Evolutionary conservation across 1,140 invertebrate genomes (phyloP), one percentile per base, ranked within the genome.

Genomic region (Ceratosolen solmsi): DNA sequence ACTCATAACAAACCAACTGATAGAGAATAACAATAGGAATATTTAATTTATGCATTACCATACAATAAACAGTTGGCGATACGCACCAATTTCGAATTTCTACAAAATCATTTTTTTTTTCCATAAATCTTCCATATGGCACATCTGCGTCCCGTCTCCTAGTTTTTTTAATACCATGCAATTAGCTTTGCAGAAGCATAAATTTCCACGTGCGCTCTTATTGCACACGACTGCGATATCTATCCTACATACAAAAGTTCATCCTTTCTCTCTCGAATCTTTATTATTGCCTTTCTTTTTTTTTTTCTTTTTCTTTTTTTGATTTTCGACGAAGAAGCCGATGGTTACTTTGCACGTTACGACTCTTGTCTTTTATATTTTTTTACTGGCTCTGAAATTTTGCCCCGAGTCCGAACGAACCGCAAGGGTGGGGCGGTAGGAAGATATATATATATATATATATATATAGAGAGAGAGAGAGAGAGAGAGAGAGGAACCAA

Each of bases 341-440:
- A 74, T 79, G 63, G 80, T 87, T 84, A 84, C 84, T 85, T 86
- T 77, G 78, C 82, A 79, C 82, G 56, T 86, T 87, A 87, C 84
- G 85, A 86, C 76, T 81, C 70, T 68, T 22, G 17, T 68, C 46
- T 74, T 82, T 80, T 78, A 80, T 84, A 80, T 83, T 82, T 84
- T 85, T 84, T 73, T 49, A 4, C 70, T 41, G 20, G 54, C 73
- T 68, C 49, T 15, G 33, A 80, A 82, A 73, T 74, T 84, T 84
- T 8, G 79, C 84, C 82, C 33, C 25, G 77, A 22, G 68, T 41
- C 77, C 79, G 63, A 75, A 56, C 58, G 17, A 74, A 41, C 60
- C 73, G 1, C 72, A 38, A 17, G n/a, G 38, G 33, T 33, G 11
- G 30, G 0, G n/a, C n/a, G n/a, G n/a, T 27, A 30, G 11, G 58